These are phyloP conservation scores for Tamandua tetradactyla DNA, from an alignment of 2,797 vertebrate species.

Conservation along the genomic window DNA sequence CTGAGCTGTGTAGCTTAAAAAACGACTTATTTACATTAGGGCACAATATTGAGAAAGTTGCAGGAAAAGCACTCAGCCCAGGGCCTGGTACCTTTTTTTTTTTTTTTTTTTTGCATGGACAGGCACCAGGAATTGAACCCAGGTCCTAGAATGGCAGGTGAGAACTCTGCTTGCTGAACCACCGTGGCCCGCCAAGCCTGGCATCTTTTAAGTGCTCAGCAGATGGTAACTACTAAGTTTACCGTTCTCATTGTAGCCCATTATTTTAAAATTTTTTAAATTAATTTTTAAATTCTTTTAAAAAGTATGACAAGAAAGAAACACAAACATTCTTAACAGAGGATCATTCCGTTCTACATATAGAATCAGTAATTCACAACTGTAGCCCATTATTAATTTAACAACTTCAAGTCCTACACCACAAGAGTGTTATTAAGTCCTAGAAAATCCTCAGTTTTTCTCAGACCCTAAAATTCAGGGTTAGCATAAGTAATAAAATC, in stretches of 20 bases:
- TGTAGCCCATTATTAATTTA: constrained; percentile 1
- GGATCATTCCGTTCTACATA: no score
- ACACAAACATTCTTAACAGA: no score
- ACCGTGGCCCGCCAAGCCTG: no score
- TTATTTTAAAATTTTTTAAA: no score
- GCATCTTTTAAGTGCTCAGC: neutral
- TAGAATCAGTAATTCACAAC: no score
- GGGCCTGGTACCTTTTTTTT: neutral
- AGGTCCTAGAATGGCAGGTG: no score
- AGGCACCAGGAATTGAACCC: no score
- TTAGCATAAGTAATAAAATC: neutral
- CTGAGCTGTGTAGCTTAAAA: neutral
- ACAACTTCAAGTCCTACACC: neutral
- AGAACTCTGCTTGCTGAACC: no score
- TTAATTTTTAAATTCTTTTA: no score
- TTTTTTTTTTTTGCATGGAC: no score
- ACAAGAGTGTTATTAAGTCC: neutral
- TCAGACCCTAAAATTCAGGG: neutral
- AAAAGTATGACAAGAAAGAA: no score
- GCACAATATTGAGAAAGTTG: neutral
- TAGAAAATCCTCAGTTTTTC: neutral
- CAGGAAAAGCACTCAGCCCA: neutral
- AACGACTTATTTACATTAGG: neutral
- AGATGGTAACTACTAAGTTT: neutral
- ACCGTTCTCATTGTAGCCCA: neutral